Percentiles rank a stretch among this genome's conserved stretches.
Evolutionary conservation across 2,797 vertebrate genomes (phyloP).

Genomic region (Pseudochirops corinnae): DNA sequence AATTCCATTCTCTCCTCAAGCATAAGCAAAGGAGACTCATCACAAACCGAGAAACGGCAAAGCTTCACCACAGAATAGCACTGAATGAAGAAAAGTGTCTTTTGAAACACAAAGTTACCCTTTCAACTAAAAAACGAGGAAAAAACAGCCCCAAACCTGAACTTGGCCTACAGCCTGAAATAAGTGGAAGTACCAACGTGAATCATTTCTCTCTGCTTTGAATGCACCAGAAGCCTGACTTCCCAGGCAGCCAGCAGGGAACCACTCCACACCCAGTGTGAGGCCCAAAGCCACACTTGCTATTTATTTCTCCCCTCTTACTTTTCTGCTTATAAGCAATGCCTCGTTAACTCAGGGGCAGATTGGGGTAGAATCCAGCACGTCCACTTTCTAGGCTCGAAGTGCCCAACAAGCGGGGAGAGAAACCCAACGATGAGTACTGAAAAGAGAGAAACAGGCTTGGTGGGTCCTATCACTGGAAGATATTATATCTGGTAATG

Average conservation of each 20-base stretch:
- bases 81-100: constrained; percentile 64
- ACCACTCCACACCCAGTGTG: constrained; percentile 28
- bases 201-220: constrained; percentile 71
- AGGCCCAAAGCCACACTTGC: background rate
- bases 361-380: background rate
- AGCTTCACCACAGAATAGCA: constrained; percentile 59
- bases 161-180: constrained; percentile 65
- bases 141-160: constrained; percentile 65
- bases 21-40: constrained; percentile 59
- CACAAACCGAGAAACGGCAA: constrained; percentile 35
- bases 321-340: background rate
- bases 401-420: constrained; percentile 10
- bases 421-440: background rate
- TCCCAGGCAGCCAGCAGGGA: constrained; percentile 13
- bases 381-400: background rate
- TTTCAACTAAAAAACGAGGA: constrained; percentile 73
- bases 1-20: constrained; percentile 72
- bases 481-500: background rate
- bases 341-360: background rate
- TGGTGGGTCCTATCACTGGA: background rate
- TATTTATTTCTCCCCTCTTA: constrained; percentile 14
- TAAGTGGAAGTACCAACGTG: constrained; percentile 54
- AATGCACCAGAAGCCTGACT: constrained; percentile 59
- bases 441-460: background rate
- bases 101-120: constrained; percentile 75